Evolutionary conservation across 2,888 invertebrate species (phyloP).

Genomic region (Morpho deidamia): DNA sequence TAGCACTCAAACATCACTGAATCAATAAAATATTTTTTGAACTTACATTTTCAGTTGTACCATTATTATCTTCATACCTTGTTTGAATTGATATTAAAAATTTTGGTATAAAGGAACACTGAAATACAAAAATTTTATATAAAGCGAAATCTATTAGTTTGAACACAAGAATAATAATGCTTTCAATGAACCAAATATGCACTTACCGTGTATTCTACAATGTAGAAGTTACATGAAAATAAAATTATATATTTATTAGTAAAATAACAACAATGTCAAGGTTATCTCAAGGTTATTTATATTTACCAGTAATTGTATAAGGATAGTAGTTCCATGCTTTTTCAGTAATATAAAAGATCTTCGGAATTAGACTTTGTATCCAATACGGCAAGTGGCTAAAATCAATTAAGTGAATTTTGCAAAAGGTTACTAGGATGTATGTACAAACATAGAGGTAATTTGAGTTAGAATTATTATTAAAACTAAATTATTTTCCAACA

Average conservation of each 20-base stretch:
- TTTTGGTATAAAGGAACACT: conserved; percentile 95
- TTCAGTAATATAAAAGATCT: conserved; percentile 94
- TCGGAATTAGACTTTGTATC: conserved; percentile 91
- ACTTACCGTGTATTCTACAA: conserved; percentile 86
- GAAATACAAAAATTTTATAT: conserved; percentile 46
- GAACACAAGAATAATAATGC: neutral
- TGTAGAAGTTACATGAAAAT: conserved; percentile 42
- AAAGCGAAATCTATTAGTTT: conserved; percentile 2
- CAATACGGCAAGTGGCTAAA: conserved; percentile 92
- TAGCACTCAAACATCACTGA: too few species aligned
- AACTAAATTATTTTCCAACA: too few species aligned
- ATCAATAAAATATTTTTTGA: neutral
- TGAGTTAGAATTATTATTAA: too few species aligned
- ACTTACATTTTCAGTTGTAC: conserved; percentile 91
- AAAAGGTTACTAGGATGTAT: too few species aligned
- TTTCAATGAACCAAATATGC: conserved; percentile 9
- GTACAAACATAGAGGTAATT: too few species aligned
- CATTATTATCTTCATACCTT: conserved; percentile 93
- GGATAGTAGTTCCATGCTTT: conserved; percentile 98
- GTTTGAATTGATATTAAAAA: conserved; percentile 92
- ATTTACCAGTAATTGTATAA: conserved; percentile 88
- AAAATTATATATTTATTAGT: conserved; percentile 29
- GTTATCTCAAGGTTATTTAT: neutral
- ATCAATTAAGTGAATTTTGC: conserved; percentile 1
- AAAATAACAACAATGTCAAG: conserved; percentile 2